Evolutionary conservation across 2,888 invertebrate species (phyloP).

Genomic region (Cosmorhoe ocellata): DNA sequence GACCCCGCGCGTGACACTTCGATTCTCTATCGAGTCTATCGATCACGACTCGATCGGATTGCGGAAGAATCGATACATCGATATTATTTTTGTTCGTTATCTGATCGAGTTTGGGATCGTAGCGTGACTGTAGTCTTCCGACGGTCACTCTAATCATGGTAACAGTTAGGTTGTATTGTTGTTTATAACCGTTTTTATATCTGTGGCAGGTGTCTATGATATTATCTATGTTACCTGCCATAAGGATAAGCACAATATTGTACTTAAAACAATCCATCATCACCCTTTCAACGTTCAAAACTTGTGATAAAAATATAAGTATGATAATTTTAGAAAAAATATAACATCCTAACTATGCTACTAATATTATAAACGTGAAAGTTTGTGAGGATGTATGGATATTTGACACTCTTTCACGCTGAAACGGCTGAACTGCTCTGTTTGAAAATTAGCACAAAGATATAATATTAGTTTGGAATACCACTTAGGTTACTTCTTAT

Average conservation of each 20-base stretch:
- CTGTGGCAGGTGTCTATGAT: constrained; percentile 62
- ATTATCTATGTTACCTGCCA: constrained; percentile 26
- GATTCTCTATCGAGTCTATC: constrained; percentile 81
- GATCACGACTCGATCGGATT: constrained; percentile 76
- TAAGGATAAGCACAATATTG: neutral
- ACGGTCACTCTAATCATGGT: constrained; percentile 66
- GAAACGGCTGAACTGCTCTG: no score
- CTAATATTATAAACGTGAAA: no score
- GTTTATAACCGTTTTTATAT: constrained; percentile 63
- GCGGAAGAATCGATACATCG: constrained; percentile 65
- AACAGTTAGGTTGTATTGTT: constrained; percentile 70
- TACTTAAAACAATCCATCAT: neutral
- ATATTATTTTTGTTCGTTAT: constrained; percentile 73
- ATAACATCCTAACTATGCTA: no score
- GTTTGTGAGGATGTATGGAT: no score
- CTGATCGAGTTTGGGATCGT: constrained; percentile 57
- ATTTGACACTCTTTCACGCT: no score
- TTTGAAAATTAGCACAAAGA: no score
- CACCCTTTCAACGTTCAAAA: no score
- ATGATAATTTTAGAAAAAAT: no score
- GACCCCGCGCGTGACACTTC: constrained; percentile 80
- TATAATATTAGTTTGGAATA: no score
- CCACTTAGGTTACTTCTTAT: no score
- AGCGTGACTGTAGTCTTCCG: constrained; percentile 65
- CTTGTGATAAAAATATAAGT: no score